A percentile compares a stretch with the other conserved stretches of the same genome.
Evolutionary conservation across 2,888 invertebrate genomes (phyloP).

Genomic region (Zele albiditarsus): DNA sequence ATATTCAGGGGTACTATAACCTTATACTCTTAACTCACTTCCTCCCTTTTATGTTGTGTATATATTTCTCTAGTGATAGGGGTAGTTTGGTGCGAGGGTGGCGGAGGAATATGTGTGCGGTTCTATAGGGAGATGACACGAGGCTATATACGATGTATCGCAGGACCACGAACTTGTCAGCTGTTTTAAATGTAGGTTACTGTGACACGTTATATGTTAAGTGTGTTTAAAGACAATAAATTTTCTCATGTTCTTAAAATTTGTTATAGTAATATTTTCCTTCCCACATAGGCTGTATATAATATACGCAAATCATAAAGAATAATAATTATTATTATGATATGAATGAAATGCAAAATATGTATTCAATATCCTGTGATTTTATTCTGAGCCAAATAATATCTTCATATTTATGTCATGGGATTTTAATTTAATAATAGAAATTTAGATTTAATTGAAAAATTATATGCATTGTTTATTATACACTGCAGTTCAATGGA

Average conservation of each 20-base stretch:
- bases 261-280: not conserved
- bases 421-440: too few species aligned
- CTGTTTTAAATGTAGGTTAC: slow-evolving; percentile 69
- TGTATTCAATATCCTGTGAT: too few species aligned
- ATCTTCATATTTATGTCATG: too few species aligned
- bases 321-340: too few species aligned
- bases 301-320: too few species aligned
- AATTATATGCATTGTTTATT: too few species aligned
- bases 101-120: not conserved
- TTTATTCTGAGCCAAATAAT: too few species aligned
- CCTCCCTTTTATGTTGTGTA: slow-evolving; percentile 18
- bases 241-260: slow-evolving; percentile 22
- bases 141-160: not conserved
- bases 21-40: slow-evolving; percentile 18
- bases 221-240: slow-evolving; percentile 23
- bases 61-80: slow-evolving; percentile 13
- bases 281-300: not conserved
- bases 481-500: too few species aligned
- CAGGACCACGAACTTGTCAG: slow-evolving; percentile 53
- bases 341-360: too few species aligned
- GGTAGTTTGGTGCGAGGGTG: slow-evolving; percentile 30
- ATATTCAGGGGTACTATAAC: slow-evolving; percentile 35
- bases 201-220: not conserved
- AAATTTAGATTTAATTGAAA: too few species aligned
- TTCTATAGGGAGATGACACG: slow-evolving; percentile 17